phyloP scores from a whole-genome alignment of 1,140 invertebrate genomes.

The Drosophila kepulauana region DNA sequence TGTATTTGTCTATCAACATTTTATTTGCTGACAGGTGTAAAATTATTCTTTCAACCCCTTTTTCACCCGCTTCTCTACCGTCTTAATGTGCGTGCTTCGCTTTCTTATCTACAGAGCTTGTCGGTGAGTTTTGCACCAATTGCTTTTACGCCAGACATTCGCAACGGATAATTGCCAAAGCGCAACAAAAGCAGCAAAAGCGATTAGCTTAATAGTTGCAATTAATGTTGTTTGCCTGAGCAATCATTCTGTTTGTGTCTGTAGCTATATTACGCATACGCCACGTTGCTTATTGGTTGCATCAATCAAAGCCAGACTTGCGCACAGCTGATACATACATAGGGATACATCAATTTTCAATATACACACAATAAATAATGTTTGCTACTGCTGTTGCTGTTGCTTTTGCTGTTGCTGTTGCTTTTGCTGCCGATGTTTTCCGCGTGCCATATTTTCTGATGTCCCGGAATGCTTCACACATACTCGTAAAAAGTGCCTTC shows the following conservation, averaged over 20 bases:
- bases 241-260: constrained; percentile 55
- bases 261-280: constrained; percentile 65
- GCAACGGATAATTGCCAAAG: constrained; percentile 62
- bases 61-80: neutral
- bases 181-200: constrained; percentile 49
- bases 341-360: constrained; percentile 43
- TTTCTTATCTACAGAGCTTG: constrained; percentile 24
- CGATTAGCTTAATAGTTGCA: constrained; percentile 78
- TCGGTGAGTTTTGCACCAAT: constrained; percentile 37
- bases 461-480: constrained; percentile 67
- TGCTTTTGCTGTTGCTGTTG: constrained; percentile 7
- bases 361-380: constrained; percentile 71
- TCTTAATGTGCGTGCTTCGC: neutral
- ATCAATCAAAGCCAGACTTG: constrained; percentile 63
- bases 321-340: constrained; percentile 12
- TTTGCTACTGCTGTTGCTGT: constrained; percentile 41
- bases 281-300: constrained; percentile 55
- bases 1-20: constrained; percentile 81
- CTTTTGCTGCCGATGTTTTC: constrained; percentile 53
- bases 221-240: constrained; percentile 65
- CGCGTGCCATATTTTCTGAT: constrained; percentile 67
- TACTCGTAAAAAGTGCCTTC: constrained; percentile 47
- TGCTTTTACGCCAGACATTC: constrained; percentile 38
- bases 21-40: constrained; percentile 83
- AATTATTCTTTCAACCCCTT: constrained; percentile 55